Percentiles rank a stretch among this genome's conserved stretches.
Conservation (phyloP, 2,797 vertebrate species). For the Nannoperca obscura region DNA sequence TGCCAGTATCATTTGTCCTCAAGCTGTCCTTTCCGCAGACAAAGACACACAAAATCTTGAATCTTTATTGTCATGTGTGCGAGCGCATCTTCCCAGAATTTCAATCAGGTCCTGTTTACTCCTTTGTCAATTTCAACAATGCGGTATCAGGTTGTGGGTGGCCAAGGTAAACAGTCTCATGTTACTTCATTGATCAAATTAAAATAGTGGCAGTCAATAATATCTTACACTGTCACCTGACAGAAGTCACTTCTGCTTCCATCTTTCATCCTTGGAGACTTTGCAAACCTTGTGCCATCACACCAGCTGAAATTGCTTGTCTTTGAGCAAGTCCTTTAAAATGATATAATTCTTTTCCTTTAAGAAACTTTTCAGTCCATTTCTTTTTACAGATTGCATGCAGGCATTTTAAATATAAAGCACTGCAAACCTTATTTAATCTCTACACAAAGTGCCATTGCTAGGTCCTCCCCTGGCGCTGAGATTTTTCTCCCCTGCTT, state of each 20-base stretch:
- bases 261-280: conserved; percentile 20
- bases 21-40: conserved; percentile 65
- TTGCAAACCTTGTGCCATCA: conserved; percentile 8
- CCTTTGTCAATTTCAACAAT: conserved; percentile 37
- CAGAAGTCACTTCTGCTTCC: conserved; percentile 21
- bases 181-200: conserved; percentile 29
- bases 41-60: conserved; percentile 56
- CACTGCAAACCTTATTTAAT: conserved; percentile 70
- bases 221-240: conserved; percentile 29
- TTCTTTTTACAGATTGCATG: conserved; percentile 31
- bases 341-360: conserved; percentile 7
- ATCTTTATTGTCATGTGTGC: conserved; percentile 54
- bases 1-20: conserved; percentile 73
- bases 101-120: conserved; percentile 47
- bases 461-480: conserved; percentile 44
- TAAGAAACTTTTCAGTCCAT: conserved; percentile 28
- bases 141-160: conserved; percentile 20
- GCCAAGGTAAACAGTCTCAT: conserved; percentile 33
- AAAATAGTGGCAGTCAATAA: conserved; percentile 29
- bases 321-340: conserved; percentile 43
- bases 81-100: conserved; percentile 48
- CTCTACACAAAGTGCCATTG: conserved; percentile 59
- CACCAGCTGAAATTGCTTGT: conserved; percentile 14
- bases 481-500: conserved; percentile 59
- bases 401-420: conserved; percentile 60